These are phyloP conservation scores for Magallana angulata DNA, from an alignment of 1,140 invertebrate species.

Conservation along the genomic window DNA sequence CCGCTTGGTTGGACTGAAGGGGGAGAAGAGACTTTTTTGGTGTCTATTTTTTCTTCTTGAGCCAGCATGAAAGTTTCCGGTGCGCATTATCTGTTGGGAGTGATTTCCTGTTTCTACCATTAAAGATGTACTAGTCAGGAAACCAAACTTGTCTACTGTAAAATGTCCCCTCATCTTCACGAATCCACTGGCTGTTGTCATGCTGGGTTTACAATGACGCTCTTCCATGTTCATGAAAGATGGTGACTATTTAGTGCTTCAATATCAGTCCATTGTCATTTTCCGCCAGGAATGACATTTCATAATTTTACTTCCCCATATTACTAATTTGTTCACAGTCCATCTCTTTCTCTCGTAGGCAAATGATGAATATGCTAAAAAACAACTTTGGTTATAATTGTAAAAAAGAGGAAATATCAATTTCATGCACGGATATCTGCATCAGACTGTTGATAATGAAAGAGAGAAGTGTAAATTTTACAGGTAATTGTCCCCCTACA, in stretches of 20 bases:
- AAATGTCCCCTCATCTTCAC: neutral
- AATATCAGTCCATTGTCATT: neutral
- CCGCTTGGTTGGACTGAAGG: neutral
- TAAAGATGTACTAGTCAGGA: conserved; percentile 22
- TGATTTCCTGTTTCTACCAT: conserved; percentile 29
- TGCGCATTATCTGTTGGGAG: conserved; percentile 25
- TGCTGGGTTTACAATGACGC: neutral
- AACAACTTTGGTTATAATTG: neutral
- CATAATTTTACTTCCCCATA: neutral
- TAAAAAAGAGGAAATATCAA: conserved; percentile 18
- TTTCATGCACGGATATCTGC: neutral
- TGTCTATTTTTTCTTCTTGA: neutral
- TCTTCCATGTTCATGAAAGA: neutral
- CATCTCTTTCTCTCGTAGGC: too few species aligned
- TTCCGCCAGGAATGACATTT: neutral
- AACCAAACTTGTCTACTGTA: conserved; percentile 25
- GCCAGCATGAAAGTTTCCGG: conserved; percentile 1
- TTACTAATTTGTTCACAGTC: neutral
- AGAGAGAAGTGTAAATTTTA: conserved; percentile 10
- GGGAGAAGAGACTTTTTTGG: neutral
- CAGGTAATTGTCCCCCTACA: conserved; percentile 26
- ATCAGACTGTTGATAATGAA: neutral
- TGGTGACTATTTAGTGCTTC: neutral
- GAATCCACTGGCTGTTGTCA: conserved; percentile 7
- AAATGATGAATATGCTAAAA: neutral